Evolutionary conservation across 92 coral and sea anemone genomes (phyloP).

Genomic region (Phenganax subtilis): DNA sequence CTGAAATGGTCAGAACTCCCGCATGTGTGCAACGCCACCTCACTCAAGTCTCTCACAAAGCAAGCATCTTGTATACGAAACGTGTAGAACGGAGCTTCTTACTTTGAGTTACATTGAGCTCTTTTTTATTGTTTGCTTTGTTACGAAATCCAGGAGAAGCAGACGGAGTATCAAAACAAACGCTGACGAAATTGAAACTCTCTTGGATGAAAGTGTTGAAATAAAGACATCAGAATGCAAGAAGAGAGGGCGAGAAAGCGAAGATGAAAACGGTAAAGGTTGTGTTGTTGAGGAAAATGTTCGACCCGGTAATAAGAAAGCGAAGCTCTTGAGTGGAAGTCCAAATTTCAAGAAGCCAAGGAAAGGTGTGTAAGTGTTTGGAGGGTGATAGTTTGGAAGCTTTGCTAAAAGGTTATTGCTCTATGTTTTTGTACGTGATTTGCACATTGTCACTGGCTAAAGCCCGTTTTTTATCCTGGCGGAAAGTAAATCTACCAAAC

Average conservation of each 20-base stretch:
- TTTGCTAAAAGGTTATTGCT: too few relatives aligned
- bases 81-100: too few relatives aligned
- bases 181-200: neutral
- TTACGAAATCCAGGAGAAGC: neutral
- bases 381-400: neutral
- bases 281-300: neutral
- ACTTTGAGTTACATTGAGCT: too few relatives aligned
- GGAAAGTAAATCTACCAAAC: too few relatives aligned
- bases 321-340: neutral
- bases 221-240: constrained; percentile 9
- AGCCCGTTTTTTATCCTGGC: too few relatives aligned
- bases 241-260: constrained; percentile 48
- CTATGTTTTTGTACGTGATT: too few relatives aligned
- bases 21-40: too few relatives aligned
- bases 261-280: constrained; percentile 18
- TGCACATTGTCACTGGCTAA: too few relatives aligned
- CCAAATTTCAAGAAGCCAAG: constrained; percentile 2
- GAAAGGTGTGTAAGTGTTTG: constrained; percentile 14
- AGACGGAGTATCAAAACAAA: neutral
- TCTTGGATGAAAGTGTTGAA: neutral
- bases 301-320: constrained; percentile 20
- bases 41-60: too few relatives aligned
- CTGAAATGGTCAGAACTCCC: too few relatives aligned
- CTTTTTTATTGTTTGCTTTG: too few relatives aligned
- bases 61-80: too few relatives aligned